Percentiles rank a stretch among this genome's conserved stretches.
phyloP scores from a whole-genome alignment of 1,140 invertebrate genomes.

The Heliothis virescens region DNA sequence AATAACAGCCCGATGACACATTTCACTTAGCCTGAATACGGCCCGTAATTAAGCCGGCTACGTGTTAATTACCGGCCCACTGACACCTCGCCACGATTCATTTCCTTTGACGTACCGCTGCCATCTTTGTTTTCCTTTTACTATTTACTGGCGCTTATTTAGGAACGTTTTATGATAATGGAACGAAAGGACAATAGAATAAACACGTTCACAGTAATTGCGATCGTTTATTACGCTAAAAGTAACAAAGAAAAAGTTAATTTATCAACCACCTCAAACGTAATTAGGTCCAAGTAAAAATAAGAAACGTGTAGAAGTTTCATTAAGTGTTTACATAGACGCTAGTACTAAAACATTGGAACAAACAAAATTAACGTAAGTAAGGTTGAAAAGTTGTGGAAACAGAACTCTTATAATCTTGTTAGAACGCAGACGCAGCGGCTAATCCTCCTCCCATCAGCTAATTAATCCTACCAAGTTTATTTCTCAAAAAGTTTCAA shows the following conservation, averaged over 20 bases:
- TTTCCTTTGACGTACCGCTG: constrained; percentile 61
- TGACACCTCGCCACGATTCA: constrained; percentile 65
- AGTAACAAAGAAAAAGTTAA: constrained; percentile 16
- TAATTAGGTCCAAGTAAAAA: constrained; percentile 36
- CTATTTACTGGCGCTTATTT: constrained; percentile 46
- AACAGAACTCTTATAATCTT: constrained; percentile 84
- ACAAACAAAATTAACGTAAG: constrained; percentile 80
- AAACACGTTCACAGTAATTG: constrained; percentile 28
- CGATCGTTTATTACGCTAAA: constrained; percentile 28
- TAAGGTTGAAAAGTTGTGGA: constrained; percentile 79
- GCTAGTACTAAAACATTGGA: constrained; percentile 49
- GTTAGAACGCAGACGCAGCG: constrained; percentile 80
- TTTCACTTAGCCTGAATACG: constrained; percentile 74
- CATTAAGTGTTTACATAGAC: constrained; percentile 45
- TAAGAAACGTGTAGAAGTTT: constrained; percentile 20
- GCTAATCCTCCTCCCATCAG: constrained; percentile 83
- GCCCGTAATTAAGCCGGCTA: constrained; percentile 73
- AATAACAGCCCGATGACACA: constrained; percentile 73
- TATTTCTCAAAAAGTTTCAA: constrained; percentile 85
- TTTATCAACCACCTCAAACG: constrained; percentile 11
- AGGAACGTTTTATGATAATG: constrained; percentile 26
- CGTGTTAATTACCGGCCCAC: constrained; percentile 72
- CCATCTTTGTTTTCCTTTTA: constrained; percentile 65
- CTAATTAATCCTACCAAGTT: constrained; percentile 84
- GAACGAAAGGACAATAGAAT: constrained; percentile 31